Evolutionary conservation across 2,797 vertebrate genomes (phyloP), one percentile per base, ranked within the genome.

Genomic region (Columba guinea): DNA sequence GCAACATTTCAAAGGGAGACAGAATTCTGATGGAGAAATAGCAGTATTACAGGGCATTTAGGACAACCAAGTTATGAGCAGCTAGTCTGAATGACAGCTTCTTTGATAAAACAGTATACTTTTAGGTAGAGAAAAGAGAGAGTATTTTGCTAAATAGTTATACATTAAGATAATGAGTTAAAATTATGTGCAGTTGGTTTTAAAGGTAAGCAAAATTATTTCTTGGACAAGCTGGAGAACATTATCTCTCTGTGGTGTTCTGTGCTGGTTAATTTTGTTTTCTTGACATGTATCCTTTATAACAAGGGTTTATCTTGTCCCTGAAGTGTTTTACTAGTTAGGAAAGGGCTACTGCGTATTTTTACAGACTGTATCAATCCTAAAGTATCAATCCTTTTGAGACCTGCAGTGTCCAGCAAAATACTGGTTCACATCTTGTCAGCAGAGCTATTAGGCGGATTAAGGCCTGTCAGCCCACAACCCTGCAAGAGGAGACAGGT

Each of bases 221-320:
- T 86, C 32, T 87, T 60, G 81, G 35, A 34, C 27, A 37, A 84
- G 30, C 19, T 69, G 24, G 19, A 87, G 48, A 80, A 51, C 37
- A 11, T 69, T 58, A 39, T 81, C 14, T 63, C 35, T 64, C 48
- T 59, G 22, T 59, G 28, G 30, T 74, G 14, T 75, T 83, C 41
- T 79, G 20, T 23, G 13, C n/a, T 76, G 21, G 34, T 82, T 82
- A 84, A 65, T 90, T 94, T 82, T 63, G 10, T 62, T 91, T 81
- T 74, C 21, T 71, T 39, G 13, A 21, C 7, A 6, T 7, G 19
- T 58, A 37, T 35, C 34, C 19, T 67, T 79, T 83, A 48, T 55
- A 94, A 34, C 10, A 81, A 30, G 12, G 5, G 9, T 67, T 35
- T 78, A 22, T 70, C 52, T 62, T 86, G 41, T 39, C 55, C 37